Evolutionary conservation across 2,888 invertebrate species (phyloP).

Genomic region (Euclidia mi): DNA sequence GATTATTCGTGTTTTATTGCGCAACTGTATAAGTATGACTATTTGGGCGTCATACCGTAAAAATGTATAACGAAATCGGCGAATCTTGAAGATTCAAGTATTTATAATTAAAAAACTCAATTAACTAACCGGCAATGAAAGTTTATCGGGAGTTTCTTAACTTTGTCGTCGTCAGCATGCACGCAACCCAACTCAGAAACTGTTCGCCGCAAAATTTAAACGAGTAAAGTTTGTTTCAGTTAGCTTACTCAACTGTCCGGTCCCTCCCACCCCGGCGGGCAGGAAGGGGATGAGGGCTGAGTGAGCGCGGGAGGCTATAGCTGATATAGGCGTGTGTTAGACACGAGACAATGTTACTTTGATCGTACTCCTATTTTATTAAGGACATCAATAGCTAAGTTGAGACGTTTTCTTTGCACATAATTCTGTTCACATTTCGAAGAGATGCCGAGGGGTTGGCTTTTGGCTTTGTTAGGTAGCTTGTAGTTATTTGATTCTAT

Average conservation of each 20-base stretch:
- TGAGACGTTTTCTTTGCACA: slow-evolving; percentile 49
- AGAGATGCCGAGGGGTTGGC: slow-evolving; percentile 11
- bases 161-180: slow-evolving; percentile 76
- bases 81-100: slow-evolving; percentile 43
- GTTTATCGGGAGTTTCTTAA: slow-evolving; percentile 74
- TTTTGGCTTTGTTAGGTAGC: slow-evolving; percentile 16
- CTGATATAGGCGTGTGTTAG: slow-evolving; percentile 77
- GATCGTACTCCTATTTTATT: slow-evolving; percentile 71
- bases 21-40: slow-evolving; percentile 24
- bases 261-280: slow-evolving; percentile 33
- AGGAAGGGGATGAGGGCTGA: slow-evolving; percentile 38
- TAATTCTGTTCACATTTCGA: slow-evolving; percentile 32
- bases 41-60: slow-evolving; percentile 26
- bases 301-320: slow-evolving; percentile 51
- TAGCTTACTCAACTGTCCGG: slow-evolving; percentile 84
- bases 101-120: slow-evolving; percentile 74
- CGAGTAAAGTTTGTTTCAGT: slow-evolving; percentile 88
- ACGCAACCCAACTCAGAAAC: slow-evolving; percentile 78
- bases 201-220: slow-evolving; percentile 87
- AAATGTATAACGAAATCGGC: slow-evolving; percentile 31
- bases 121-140: slow-evolving; percentile 73
- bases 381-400: slow-evolving; percentile 57
- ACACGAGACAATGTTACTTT: slow-evolving; percentile 72
- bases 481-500: no score
- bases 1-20: slow-evolving; percentile 19